These are phyloP conservation scores for Seira musarum DNA, from an alignment of 2,888 invertebrate genomes.

Conservation along the genomic window DNA sequence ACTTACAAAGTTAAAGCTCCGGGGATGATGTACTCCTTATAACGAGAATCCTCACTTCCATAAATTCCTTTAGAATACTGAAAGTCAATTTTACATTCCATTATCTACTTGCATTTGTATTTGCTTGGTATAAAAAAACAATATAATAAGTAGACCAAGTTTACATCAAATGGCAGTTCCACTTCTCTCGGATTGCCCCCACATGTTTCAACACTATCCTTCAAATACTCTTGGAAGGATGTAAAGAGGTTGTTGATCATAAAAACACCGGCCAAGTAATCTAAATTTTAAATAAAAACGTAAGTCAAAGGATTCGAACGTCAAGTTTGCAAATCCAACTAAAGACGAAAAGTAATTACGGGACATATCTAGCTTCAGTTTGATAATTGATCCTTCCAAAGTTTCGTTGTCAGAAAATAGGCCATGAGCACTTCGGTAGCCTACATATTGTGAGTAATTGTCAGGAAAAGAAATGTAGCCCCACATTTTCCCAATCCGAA, in stretches of 20 bases:
- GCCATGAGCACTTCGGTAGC: conserved; percentile 25
- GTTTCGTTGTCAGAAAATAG: conserved; percentile 41
- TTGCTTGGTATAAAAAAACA: background rate
- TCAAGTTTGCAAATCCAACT: too few relatives aligned
- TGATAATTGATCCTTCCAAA: conserved; percentile 37
- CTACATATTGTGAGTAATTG: conserved; percentile 31
- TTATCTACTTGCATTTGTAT: too few relatives aligned
- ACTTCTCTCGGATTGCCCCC: conserved; percentile 41
- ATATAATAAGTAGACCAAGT: too few relatives aligned
- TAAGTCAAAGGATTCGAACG: too few relatives aligned
- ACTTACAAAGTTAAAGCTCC: conserved; percentile 55
- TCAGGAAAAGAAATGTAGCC: conserved; percentile 45
- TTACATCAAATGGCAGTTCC: conserved; percentile 50
- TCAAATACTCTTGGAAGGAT: conserved; percentile 42
- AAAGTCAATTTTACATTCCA: background rate
- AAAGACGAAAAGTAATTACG: too few relatives aligned
- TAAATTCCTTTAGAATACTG: conserved; percentile 28
- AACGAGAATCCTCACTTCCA: conserved; percentile 40
- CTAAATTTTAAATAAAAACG: conserved; percentile 20
- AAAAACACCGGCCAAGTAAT: conserved; percentile 46
- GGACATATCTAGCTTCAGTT: conserved; percentile 41
- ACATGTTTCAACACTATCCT: conserved; percentile 27
- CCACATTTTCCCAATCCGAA: conserved; percentile 49
- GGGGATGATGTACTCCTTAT: conserved; percentile 56
- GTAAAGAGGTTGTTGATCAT: conserved; percentile 48